Conservation (phyloP, 2,797 vertebrate genomes). For the Enteromius paludinosus region DNA sequence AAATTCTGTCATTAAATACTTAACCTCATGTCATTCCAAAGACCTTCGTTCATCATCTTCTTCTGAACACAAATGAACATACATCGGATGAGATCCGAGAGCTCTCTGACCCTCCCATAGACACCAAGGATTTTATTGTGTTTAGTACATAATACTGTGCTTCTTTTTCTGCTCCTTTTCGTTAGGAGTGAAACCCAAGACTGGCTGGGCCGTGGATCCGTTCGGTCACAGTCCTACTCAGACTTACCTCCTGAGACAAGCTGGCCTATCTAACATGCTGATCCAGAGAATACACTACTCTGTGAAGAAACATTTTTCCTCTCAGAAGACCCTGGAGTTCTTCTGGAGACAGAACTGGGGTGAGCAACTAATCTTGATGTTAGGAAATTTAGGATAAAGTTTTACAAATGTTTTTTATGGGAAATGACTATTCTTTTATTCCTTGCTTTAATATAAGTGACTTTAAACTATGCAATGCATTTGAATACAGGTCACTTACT, state of each 20-base stretch:
- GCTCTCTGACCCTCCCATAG: too few species aligned
- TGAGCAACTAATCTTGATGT: slow-evolving; percentile 64
- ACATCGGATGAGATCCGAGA: too few species aligned
- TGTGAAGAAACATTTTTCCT: slow-evolving; percentile 88
- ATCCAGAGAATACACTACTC: slow-evolving; percentile 92
- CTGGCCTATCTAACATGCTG: slow-evolving; percentile 88
- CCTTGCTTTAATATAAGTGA: background rate
- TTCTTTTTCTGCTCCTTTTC: background rate
- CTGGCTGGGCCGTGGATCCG: slow-evolving; percentile 89
- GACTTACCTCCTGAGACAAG: slow-evolving; percentile 87
- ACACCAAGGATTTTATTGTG: background rate
- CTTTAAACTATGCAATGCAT: background rate
- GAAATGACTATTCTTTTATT: background rate
- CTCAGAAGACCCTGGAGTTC: slow-evolving; percentile 86
- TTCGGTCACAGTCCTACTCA: slow-evolving; percentile 93
- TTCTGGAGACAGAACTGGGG: slow-evolving; percentile 95
- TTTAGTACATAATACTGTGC: background rate
- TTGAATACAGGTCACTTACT: background rate
- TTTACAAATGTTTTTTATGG: background rate
- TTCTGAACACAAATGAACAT: too few species aligned
- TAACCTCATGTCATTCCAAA: too few species aligned
- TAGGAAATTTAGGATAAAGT: background rate
- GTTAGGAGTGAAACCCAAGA: slow-evolving; percentile 86
- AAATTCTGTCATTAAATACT: too few species aligned
- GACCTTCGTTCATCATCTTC: too few species aligned